A percentile compares a stretch with the other conserved stretches of the same genome.
Evolutionary conservation across 2,113 vertebrate species (phyloP).

Genomic region (Mormyrus iriodes): DNA sequence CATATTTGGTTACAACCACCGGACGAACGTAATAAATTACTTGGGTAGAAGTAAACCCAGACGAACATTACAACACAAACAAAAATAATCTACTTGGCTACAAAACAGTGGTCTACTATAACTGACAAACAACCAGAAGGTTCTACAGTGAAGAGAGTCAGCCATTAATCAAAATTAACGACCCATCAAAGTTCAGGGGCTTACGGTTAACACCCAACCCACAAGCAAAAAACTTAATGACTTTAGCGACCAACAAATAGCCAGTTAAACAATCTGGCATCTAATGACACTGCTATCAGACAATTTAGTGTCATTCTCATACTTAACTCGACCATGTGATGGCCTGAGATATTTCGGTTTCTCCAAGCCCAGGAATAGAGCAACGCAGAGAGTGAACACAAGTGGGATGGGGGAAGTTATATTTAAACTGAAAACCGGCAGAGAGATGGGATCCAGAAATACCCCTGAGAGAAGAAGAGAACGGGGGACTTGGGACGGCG

Average conservation of each 20-base stretch:
- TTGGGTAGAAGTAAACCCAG: background rate
- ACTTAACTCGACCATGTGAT: background rate
- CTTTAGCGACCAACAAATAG: background rate
- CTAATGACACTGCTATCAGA: background rate
- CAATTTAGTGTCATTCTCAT: background rate
- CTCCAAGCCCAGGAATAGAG: background rate
- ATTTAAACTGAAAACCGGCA: slow-evolving; percentile 50
- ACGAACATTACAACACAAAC: background rate
- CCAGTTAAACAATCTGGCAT: background rate
- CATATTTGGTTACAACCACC: background rate
- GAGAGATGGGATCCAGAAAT: slow-evolving; percentile 25
- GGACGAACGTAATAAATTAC: background rate
- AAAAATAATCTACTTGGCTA: background rate
- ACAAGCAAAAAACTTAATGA: background rate
- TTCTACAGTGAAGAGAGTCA: background rate
- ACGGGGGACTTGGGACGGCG: slow-evolving; percentile 31
- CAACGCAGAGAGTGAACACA: slow-evolving; percentile 19
- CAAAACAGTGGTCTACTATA: background rate
- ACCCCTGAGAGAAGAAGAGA: slow-evolving; percentile 23
- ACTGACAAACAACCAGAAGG: background rate
- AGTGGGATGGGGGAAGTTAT: slow-evolving; percentile 46
- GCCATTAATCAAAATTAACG: background rate
- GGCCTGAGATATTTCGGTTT: background rate
- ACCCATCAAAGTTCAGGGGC: background rate
- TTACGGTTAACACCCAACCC: background rate